These are phyloP conservation scores for Diogma glabrata DNA, from an alignment of 2,888 invertebrate species.

Conservation along the genomic window DNA sequence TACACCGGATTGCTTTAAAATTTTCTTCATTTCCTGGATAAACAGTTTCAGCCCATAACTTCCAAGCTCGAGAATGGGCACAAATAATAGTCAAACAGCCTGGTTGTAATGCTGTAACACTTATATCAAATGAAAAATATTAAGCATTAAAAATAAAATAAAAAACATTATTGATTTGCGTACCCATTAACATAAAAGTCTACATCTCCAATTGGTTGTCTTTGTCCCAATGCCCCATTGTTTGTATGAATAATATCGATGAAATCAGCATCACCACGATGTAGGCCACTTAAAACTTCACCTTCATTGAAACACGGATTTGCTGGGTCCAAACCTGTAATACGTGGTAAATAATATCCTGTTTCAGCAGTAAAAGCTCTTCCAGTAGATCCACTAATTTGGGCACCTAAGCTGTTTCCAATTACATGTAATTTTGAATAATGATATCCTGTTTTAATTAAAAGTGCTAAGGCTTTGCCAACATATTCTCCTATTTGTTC, in stretches of 20 bases:
- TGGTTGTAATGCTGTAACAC: conserved; percentile 21
- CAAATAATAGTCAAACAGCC: conserved; percentile 28
- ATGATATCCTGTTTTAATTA: not conserved
- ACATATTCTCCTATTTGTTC: conserved; percentile 9
- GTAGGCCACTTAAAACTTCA: conserved; percentile 25
- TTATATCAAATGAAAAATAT: conserved; percentile 4
- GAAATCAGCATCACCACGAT: conserved; percentile 28
- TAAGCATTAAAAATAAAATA: not conserved
- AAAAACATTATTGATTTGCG: not conserved
- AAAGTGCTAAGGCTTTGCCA: not conserved
- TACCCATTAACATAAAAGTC: conserved; percentile 32
- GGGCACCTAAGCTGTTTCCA: conserved; percentile 34
- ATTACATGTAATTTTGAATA: not conserved
- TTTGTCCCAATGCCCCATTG: conserved; percentile 28
- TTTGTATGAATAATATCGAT: conserved; percentile 32
- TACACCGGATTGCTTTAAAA: conserved; percentile 26
- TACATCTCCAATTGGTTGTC: conserved; percentile 28
- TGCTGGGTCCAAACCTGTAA: conserved; percentile 34
- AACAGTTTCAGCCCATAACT: conserved; percentile 29
- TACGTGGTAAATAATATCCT: conserved; percentile 25
- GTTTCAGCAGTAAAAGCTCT: conserved; percentile 26
- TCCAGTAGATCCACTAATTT: conserved; percentile 31
- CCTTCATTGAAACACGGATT: conserved; percentile 32
- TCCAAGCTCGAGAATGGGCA: conserved; percentile 28
- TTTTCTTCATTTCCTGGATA: conserved; percentile 27